phyloP scores from a whole-genome alignment of 2,888 invertebrate genomes.

The Caenorhabditis imperialis region DNA sequence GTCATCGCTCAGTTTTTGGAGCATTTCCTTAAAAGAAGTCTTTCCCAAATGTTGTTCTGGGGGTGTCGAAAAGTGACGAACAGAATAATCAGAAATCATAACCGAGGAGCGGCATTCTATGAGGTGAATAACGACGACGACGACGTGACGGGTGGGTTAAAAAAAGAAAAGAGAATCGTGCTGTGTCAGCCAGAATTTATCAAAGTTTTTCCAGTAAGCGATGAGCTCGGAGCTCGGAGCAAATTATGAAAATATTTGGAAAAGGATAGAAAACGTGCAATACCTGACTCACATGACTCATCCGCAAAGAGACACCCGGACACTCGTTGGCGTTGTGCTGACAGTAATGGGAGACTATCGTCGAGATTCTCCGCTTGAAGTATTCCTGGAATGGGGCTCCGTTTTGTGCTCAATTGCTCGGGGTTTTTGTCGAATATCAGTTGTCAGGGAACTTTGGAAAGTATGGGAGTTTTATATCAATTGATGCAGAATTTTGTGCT shows the following conservation, averaged over 20 bases:
- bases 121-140: conserved; percentile 14
- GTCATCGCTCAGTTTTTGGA: conserved; percentile 49
- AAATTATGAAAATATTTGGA: neutral
- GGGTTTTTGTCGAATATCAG: too few relatives aligned
- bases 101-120: conserved; percentile 21
- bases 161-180: too few relatives aligned
- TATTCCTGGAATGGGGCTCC: too few relatives aligned
- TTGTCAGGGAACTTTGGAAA: too few relatives aligned
- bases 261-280: conserved; percentile 43
- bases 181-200: too few relatives aligned
- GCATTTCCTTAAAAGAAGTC: conserved; percentile 47
- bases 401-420: too few relatives aligned
- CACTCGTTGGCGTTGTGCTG: conserved; percentile 73
- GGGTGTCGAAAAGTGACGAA: neutral
- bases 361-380: conserved; percentile 74
- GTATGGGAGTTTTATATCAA: too few relatives aligned
- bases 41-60: neutral
- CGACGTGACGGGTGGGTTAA: conserved; percentile 5
- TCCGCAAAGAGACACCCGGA: conserved; percentile 64
- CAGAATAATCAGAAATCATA: conserved; percentile 25
- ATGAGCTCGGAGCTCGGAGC: too few relatives aligned
- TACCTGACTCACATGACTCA: conserved; percentile 62
- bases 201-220: too few relatives aligned
- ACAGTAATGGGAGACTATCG: conserved; percentile 73
- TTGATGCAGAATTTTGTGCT: too few relatives aligned